Evolutionary conservation across 2,113 vertebrate genomes (phyloP).

Genomic region (Sisor rabdophorus): DNA sequence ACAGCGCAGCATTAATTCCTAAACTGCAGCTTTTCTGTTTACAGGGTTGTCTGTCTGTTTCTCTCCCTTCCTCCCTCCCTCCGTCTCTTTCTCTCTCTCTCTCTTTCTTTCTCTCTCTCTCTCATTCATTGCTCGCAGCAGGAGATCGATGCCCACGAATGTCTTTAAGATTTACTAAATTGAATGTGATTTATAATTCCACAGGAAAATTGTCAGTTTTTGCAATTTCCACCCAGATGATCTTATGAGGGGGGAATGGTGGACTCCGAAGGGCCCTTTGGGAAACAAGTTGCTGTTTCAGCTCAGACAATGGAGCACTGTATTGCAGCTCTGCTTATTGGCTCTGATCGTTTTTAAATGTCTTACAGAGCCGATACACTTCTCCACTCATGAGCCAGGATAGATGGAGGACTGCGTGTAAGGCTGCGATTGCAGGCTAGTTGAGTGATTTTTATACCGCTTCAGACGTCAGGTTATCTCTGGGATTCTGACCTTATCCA

Average conservation of each 20-base stretch:
- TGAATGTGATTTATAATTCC: conserved; percentile 56
- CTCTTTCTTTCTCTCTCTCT: background rate
- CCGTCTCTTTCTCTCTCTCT: background rate
- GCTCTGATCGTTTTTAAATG: conserved; percentile 45
- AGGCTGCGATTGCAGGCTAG: background rate
- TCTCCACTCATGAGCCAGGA: conserved; percentile 11
- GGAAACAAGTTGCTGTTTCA: conserved; percentile 59
- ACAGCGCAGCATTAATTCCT: conserved; percentile 27
- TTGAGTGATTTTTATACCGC: background rate
- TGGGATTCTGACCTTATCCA: conserved; percentile 11
- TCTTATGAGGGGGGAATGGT: conserved; percentile 65
- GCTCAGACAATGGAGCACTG: conserved; percentile 59
- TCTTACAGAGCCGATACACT: conserved; percentile 37
- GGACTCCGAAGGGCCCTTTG: conserved; percentile 58
- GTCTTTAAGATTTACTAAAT: conserved; percentile 51
- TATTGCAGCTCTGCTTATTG: conserved; percentile 38
- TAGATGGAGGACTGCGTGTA: background rate
- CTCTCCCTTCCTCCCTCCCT: no score
- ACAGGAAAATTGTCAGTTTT: conserved; percentile 59
- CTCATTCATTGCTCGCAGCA: conserved; percentile 24
- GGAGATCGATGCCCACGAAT: conserved; percentile 51
- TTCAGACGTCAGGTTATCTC: conserved; percentile 18
- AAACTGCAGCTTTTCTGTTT: conserved; percentile 40
- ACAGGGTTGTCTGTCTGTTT: no score
- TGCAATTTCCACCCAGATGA: conserved; percentile 59